These are phyloP conservation scores for Beroe ovata DNA, from an alignment of 37 sponge, comb jelly and placozoan species.

Conservation along the genomic window DNA sequence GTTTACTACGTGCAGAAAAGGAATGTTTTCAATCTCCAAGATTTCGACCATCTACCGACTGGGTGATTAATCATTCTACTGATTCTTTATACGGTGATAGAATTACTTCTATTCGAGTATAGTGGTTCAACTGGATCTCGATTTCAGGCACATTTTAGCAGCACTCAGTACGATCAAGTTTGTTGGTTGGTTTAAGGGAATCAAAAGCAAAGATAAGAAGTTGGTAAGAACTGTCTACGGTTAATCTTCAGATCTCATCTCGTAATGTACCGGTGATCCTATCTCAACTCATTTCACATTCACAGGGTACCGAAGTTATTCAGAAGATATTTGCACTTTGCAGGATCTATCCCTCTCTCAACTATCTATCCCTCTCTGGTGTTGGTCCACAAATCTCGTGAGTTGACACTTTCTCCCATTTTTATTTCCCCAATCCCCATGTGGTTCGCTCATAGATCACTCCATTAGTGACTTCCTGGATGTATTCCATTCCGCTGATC, in stretches of 20 bases:
- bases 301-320: background rate
- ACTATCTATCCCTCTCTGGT: background rate
- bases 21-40: background rate
- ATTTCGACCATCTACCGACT: conserved; percentile 47
- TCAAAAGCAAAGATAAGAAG: background rate
- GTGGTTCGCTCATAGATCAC: too few species aligned
- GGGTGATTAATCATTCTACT: too few species aligned
- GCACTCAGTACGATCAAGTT: conserved; percentile 33
- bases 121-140: too few species aligned
- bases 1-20: conserved; percentile 19
- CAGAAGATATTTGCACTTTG: conserved; percentile 25
- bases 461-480: conserved; percentile 21
- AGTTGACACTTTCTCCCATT: too few species aligned
- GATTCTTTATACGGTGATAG: too few species aligned
- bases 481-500: background rate
- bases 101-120: too few species aligned
- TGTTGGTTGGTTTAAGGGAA: conserved; percentile 57
- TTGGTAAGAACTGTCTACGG: background rate
- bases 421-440: too few species aligned
- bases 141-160: conserved; percentile 33
- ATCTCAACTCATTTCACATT: too few species aligned
- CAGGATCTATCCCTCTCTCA: background rate
- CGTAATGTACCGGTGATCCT: too few species aligned
- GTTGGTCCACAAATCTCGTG: conserved; percentile 10
- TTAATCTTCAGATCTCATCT: background rate